Percentiles rank a stretch among this genome's conserved stretches.
Evolutionary conservation across 2,113 vertebrate genomes (phyloP).

Genomic region (Gorsachius goisagi): DNA sequence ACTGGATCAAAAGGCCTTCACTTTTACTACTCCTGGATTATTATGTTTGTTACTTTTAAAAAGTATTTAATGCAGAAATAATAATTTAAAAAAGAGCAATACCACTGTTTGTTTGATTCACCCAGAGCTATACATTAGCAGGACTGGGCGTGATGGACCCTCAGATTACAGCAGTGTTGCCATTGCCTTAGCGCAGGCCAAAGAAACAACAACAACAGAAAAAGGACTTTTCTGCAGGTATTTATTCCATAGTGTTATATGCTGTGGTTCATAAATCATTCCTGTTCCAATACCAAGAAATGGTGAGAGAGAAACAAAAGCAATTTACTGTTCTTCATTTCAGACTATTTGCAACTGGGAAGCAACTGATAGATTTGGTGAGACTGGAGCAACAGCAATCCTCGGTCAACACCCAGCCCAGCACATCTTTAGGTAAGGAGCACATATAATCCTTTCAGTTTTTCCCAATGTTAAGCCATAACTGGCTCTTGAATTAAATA

Average conservation of each 20-base stretch:
- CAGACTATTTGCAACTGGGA: neutral
- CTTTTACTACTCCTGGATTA: neutral
- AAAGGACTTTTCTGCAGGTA: neutral
- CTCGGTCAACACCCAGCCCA: neutral
- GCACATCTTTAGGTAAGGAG: neutral
- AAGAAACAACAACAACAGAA: neutral
- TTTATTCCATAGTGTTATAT: neutral
- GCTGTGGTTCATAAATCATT: neutral
- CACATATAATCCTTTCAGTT: neutral
- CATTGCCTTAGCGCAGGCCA: neutral
- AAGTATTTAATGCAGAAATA: neutral
- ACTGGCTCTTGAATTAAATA: conserved; percentile 1
- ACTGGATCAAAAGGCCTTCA: neutral
- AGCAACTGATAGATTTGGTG: neutral
- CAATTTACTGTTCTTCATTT: neutral
- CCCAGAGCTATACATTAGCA: neutral
- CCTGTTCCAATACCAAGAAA: neutral
- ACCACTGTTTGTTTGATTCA: neutral
- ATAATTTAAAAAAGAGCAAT: neutral
- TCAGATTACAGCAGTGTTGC: neutral
- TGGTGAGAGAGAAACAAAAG: neutral
- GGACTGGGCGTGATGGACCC: rapidly evolving
- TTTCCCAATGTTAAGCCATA: neutral
- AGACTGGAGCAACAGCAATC: neutral
- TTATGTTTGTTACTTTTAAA: neutral